phyloP scores from a whole-genome alignment of 2,113 vertebrate genomes.

The Illadopsis cleaveri region DNA sequence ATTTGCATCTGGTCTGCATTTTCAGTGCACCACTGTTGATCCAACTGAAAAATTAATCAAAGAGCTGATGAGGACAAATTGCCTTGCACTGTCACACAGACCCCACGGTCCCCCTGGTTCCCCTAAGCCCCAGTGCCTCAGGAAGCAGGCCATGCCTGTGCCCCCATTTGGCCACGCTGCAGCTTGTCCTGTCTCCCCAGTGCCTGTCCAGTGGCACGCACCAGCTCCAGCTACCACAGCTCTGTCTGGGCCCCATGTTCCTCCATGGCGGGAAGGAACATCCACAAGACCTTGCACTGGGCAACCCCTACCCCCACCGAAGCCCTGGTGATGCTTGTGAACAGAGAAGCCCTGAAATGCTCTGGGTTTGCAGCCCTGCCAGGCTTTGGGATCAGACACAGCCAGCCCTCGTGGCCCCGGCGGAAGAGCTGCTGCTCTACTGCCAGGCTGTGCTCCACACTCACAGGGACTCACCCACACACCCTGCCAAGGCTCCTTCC shows the following conservation, averaged over 20 bases:
- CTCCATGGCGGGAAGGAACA: too few relatives aligned
- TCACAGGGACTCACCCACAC: neutral
- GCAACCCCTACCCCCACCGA: fast-evolving
- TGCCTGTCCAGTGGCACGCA: neutral
- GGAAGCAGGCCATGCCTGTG: fast-evolving
- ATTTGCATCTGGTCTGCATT: conserved; percentile 3
- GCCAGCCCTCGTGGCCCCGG: fast-evolving
- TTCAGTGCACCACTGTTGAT: neutral
- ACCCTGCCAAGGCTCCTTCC: neutral
- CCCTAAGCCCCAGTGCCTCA: neutral
- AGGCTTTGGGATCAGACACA: neutral
- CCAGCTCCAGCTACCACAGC: neutral
- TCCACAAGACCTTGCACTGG: fast-evolving
- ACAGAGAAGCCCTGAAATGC: neutral
- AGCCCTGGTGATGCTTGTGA: neutral
- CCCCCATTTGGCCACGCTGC: too few relatives aligned
- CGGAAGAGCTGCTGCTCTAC: fast-evolving
- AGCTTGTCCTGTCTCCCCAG: neutral
- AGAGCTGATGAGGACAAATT: neutral
- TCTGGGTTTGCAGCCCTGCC: neutral
- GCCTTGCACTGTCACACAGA: fast-evolving
- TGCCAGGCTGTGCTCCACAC: neutral
- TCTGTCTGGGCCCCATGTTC: fast-evolving
- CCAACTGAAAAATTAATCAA: neutral
- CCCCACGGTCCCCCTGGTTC: fast-evolving